phyloP scores from a whole-genome alignment of 2,113 vertebrate genomes.

The Enhydra lutris region DNA sequence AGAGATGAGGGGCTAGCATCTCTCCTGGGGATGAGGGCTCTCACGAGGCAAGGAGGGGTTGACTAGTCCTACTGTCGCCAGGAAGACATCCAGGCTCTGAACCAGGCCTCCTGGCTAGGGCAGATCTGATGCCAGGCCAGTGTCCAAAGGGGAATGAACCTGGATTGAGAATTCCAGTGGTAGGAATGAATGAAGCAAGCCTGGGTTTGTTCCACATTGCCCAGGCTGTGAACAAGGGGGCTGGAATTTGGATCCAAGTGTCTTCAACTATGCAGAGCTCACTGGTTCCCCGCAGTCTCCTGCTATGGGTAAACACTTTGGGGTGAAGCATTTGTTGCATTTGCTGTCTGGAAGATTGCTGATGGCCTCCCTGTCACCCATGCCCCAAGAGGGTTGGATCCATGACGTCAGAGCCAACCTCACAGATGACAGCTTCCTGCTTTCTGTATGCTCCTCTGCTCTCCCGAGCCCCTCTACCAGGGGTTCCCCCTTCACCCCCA shows the following conservation, averaged over 20 bases:
- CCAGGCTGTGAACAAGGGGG: not conserved
- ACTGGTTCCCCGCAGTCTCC: not conserved
- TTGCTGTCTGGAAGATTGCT: not conserved
- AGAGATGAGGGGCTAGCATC: not conserved
- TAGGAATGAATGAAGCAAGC: not conserved
- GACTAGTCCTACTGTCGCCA: accelerated
- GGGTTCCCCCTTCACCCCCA: accelerated
- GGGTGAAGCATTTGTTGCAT: accelerated
- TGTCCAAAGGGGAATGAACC: not conserved
- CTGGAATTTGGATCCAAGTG: not conserved
- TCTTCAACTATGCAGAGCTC: not conserved
- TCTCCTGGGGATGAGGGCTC: not conserved
- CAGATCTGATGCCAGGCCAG: no score
- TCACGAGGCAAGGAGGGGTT: not conserved
- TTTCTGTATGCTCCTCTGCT: no score
- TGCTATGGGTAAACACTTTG: no score
- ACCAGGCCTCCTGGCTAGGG: not conserved
- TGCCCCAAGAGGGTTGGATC: accelerated
- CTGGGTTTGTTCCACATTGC: not conserved
- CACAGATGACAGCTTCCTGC: not conserved
- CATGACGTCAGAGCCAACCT: accelerated
- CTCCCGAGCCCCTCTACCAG: accelerated
- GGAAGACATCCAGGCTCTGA: not conserved
- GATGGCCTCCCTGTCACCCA: no score
- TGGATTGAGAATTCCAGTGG: not conserved